Evolutionary conservation across 2,888 invertebrate species (phyloP), one percentile per base, ranked within the genome.

Genomic region (Elysia crispata): DNA sequence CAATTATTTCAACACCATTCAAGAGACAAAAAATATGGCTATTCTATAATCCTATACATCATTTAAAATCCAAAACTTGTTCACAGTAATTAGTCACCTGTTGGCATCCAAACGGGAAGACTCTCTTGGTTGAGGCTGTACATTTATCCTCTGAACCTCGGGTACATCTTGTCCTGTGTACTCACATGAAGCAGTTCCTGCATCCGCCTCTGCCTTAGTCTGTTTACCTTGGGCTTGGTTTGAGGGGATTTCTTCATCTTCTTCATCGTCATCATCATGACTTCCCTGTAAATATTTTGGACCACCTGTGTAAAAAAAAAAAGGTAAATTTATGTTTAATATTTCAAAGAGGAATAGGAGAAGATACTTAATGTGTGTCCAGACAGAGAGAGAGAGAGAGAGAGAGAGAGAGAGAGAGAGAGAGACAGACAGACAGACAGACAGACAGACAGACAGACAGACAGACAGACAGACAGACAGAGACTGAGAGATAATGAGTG

Each of bases 141-240:
- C 81, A 74, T 89, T 87, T 0, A 89, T 57, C 62, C 86, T 87
- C n/a, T 81, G 81, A 1, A 88, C 83, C 23, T 31, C n/a, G 33
- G 33, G 57, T 33, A 41, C 6, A 3, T 15, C 60, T 60, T 3
- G 15, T 6, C 3, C 41, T 41, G 41, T 11, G 3, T 11, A 6
- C 5, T 41, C 5, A 41, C 66, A 50, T 28, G 41, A 23, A 64
- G 49, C 8, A 28, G 25, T 20, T 25, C 11, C 13, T 57, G 57
- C 8, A 15, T 20, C 41, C 11, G 41, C 41, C 41, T 41, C 41
- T 3, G 41, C 11, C 11, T 3, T 49, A n/a, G 28, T 69, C 50
- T 15, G 64, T 31, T 41, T 11, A 41, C 11, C 41, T 11, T 41
- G 41, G 11, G 41, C 41, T 3, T 6, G 41, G 41, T 11, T 3